Conservation (phyloP, 2,797 vertebrate genomes). For the Lepidocolaptes lacrymiger region DNA sequence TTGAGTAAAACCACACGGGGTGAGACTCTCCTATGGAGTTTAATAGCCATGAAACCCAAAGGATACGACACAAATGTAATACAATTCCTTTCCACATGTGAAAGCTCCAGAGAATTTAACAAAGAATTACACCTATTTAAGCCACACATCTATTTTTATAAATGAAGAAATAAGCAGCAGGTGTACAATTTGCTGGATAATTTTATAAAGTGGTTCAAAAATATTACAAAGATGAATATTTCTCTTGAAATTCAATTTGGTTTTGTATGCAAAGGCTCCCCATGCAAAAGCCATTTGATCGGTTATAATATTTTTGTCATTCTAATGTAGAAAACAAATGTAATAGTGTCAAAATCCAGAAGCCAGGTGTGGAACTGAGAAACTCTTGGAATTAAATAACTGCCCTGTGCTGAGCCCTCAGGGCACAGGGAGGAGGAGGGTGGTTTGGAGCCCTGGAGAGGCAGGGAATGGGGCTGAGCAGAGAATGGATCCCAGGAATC, state of each 20-base stretch:
- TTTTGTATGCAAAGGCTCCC: background rate
- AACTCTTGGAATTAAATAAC: background rate
- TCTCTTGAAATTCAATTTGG: background rate
- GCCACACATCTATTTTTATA: conserved; percentile 3
- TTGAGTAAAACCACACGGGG: background rate
- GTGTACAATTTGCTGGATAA: background rate
- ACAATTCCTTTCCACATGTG: background rate
- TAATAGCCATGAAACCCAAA: conserved; percentile 15
- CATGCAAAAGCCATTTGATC: background rate
- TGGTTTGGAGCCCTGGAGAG: background rate
- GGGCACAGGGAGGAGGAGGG: background rate
- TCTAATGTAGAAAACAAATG: background rate
- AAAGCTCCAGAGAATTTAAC: conserved; percentile 27
- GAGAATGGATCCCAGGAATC: rapidly evolving
- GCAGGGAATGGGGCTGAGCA: background rate
- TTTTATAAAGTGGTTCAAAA: background rate
- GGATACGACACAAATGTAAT: background rate
- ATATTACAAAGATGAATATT: background rate
- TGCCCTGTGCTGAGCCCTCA: background rate
- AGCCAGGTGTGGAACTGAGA: background rate
- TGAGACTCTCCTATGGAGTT: conserved; percentile 12
- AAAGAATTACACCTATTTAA: conserved; percentile 29
- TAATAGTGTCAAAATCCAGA: background rate
- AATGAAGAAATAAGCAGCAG: conserved; percentile 36
- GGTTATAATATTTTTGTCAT: background rate